Base-by-base conservation (phyloP, 2,797 vertebrate species). In the Rhabdophis nuchalis region DNA sequence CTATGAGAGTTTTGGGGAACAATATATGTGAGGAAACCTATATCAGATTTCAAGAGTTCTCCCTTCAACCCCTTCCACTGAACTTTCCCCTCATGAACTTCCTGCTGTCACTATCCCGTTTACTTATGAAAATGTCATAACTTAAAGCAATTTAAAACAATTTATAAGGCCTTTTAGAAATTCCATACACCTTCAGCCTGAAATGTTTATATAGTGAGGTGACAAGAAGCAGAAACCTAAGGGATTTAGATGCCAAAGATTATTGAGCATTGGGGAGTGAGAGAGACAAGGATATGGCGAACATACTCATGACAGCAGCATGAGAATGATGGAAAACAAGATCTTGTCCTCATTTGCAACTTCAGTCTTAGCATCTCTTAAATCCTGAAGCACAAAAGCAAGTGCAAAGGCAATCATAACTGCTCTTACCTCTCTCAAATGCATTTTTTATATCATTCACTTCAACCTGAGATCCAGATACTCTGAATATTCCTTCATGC, bases 401-500 rank as follows among this genome's bases (percentile, higher is more conserved):
- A 18, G 23, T 87, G 25, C 72, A 93, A 0, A 0, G 0, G 0
- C 0, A 20, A 58, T 85, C 23, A 46, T 18, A 56, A 89, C 58
- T 68, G 41, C 64, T 85, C 97, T 97, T 92, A 99, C 99, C 99
- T 98, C 99, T 98, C 96, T 99, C 99, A 97, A 99, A 99, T 1
- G 99, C 98, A 36, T 99, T 99, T 97, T 99, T 99, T 92, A 99
- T 99, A 97, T 99, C 99, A 68, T 99, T 99, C 96, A 99, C 99
- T 95, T 99, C 99, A 91, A 99, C 99, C 94, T 99, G 99, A 8
- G 99, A 99, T 87, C 99, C 99, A 10, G 99, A 99, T 93, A 99
- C 99, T 94, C 99, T 97, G 97, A 99, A 99, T 96, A 99, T 99
- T 29, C 99, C 99, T 95, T 99, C 99, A 36, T 99, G 99, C 96